phyloP scores from a whole-genome alignment of 37 sponge, comb jelly and placozoan species.

The Dysidea cf. avara region DNA sequence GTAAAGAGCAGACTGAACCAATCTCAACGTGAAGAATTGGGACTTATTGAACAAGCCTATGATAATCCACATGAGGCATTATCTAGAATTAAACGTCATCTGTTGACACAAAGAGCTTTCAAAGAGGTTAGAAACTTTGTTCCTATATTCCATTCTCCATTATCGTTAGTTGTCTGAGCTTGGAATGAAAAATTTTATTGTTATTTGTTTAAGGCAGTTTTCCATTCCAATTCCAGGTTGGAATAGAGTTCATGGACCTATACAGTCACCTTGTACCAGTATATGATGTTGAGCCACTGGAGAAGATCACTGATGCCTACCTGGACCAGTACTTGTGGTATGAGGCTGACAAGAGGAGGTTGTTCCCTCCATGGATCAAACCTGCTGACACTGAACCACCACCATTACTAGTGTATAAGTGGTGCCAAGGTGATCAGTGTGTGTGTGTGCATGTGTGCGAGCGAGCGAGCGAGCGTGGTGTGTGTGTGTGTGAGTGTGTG shows the following conservation, averaged over 20 bases:
- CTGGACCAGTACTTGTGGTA: constrained; percentile 99
- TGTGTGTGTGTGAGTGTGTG: too few relatives aligned
- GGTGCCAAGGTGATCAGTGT: constrained; percentile 88
- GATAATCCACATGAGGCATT: constrained; percentile 99
- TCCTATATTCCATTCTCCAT: neutral
- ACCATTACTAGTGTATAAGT: constrained; percentile 97
- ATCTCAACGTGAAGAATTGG: constrained; percentile 96
- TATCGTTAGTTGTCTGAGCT: neutral
- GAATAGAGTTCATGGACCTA: constrained; percentile 99
- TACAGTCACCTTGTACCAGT: constrained; percentile 97
- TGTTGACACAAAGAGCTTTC: constrained; percentile 97
- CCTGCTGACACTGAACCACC: constrained; percentile 99
- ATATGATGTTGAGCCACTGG: constrained; percentile 97
- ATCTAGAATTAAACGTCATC: constrained; percentile 93
- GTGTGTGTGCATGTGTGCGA: too few relatives aligned
- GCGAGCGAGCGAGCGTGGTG: too few relatives aligned
- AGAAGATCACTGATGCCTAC: constrained; percentile 99
- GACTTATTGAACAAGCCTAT: constrained; percentile 98
- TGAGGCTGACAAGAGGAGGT: constrained; percentile 96
- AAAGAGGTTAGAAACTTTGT: constrained; percentile 76
- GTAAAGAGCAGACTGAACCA: constrained; percentile 98
- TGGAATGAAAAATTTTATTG: neutral
- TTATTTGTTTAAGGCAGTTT: neutral
- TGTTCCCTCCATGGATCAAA: constrained; percentile 99
- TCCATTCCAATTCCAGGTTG: constrained; percentile 34